These are phyloP conservation scores for Pterophyllum scalare DNA, from an alignment of 2,113 vertebrate species.

Conservation along the genomic window DNA sequence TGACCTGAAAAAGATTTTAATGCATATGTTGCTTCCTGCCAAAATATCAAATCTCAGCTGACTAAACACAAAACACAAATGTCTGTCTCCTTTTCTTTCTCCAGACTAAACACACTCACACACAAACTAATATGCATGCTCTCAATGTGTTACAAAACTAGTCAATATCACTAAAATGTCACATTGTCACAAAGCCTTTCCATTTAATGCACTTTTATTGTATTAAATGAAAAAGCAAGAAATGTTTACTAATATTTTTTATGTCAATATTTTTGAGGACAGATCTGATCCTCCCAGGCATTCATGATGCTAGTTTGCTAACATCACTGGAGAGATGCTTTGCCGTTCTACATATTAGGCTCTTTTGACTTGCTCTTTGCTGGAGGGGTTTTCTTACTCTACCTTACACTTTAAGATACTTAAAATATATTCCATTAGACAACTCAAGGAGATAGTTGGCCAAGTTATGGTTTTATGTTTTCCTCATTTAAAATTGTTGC, in stretches of 20 bases:
- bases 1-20: slow-evolving; percentile 3
- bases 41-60: background rate
- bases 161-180: slow-evolving; percentile 9
- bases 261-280: background rate
- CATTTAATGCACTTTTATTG: background rate
- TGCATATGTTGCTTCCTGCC: background rate
- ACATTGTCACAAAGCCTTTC: background rate
- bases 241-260: background rate
- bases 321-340: background rate
- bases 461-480: background rate
- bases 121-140: background rate
- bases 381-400: background rate
- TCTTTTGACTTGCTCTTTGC: background rate
- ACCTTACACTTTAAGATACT: background rate
- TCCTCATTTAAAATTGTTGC: background rate
- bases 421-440: background rate
- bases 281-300: too few relatives aligned
- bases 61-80: background rate
- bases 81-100: too few relatives aligned
- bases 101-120: background rate
- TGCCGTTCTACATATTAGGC: background rate
- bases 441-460: background rate
- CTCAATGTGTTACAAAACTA: background rate
- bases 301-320: too few relatives aligned
- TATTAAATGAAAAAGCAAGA: background rate